These are phyloP conservation scores for Calameuta pallipes DNA, from an alignment of 2,888 invertebrate genomes.

Conservation along the genomic window DNA sequence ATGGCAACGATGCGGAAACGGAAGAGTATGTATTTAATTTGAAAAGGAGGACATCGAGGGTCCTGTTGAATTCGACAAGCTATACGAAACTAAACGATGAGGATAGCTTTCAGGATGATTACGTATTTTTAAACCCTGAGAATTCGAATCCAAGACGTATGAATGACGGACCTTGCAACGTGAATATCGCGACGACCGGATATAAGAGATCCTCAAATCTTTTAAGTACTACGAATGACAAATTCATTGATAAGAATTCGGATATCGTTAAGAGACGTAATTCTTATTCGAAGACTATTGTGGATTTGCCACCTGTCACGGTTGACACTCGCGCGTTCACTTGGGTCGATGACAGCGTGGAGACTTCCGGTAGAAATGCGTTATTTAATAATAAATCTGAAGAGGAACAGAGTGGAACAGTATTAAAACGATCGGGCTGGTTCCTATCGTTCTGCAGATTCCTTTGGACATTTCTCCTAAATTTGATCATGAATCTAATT, in stretches of 20 bases:
- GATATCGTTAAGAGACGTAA: not conserved
- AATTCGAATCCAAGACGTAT: not conserved
- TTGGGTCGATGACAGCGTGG: not conserved
- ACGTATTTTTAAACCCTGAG: not conserved
- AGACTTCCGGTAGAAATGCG: not conserved
- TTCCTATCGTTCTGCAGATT: not conserved
- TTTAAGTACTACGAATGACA: not conserved
- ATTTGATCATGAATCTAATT: constrained; percentile 42
- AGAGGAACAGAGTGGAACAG: not conserved
- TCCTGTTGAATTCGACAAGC: not conserved
- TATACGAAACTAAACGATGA: not conserved
- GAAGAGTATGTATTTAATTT: constrained; percentile 34
- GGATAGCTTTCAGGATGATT: not conserved
- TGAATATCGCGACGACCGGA: not conserved
- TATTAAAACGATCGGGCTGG: not conserved
- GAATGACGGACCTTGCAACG: not conserved
- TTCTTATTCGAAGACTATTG: not conserved
- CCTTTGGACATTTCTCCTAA: constrained; percentile 19
- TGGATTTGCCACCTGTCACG: not conserved
- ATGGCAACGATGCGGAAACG: constrained; percentile 25
- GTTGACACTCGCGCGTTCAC: not conserved
- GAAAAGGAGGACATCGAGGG: not conserved
- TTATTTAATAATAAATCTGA: not conserved
- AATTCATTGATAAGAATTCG: not conserved
- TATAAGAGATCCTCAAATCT: not conserved